Evolutionary conservation across 1,140 invertebrate species (phyloP), one percentile per base, ranked within the genome.

Genomic region (Coptotermes formosanus): DNA sequence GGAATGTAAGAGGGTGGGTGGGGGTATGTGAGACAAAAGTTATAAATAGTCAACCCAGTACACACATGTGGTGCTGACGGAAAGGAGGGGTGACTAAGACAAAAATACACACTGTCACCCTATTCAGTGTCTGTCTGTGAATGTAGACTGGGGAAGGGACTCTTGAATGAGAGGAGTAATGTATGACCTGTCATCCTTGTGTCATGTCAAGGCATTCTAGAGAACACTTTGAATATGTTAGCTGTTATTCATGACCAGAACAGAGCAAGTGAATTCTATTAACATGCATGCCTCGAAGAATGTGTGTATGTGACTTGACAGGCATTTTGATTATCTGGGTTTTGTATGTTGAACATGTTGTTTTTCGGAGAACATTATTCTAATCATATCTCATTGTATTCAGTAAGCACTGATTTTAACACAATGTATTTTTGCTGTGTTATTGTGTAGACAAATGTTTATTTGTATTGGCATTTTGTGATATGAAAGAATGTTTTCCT

Each of bases 31-130:
- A 30, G 64, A 75, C 64, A 75, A 75, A 75, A n/a, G 64, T 30
- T 75, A 75, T 75, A 75, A 75, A 75, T 75, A 75, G 64, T 4
- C 25, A 75, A 11, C n/a, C 64, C n/a, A 14, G 64, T 75, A 30
- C 16, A 75, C 64, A 75, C 64, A 75, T 75, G n/a, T 75, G n/a
- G 64, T 75, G 64, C n/a, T 75, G 64, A 75, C 3, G 64, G 64
- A 75, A 75, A 75, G n/a, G 64, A 75, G 14, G 64, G n/a, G 64
- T 75, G 25, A 75, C 64, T 75, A 30, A 25, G n/a, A 75, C 64
- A 30, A 75, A 75, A 75, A 75, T 75, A 75, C 64, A 75, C 64
- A 75, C 8, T n/a, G 64, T 75, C 64, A 75, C 64, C 64, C 64
- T 75, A 75, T 75, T 75, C 64, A 30, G 9, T 75, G 8, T 75